These are phyloP conservation scores for Molorchus minor DNA, from an alignment of 2,888 invertebrate species.

Conservation along the genomic window DNA sequence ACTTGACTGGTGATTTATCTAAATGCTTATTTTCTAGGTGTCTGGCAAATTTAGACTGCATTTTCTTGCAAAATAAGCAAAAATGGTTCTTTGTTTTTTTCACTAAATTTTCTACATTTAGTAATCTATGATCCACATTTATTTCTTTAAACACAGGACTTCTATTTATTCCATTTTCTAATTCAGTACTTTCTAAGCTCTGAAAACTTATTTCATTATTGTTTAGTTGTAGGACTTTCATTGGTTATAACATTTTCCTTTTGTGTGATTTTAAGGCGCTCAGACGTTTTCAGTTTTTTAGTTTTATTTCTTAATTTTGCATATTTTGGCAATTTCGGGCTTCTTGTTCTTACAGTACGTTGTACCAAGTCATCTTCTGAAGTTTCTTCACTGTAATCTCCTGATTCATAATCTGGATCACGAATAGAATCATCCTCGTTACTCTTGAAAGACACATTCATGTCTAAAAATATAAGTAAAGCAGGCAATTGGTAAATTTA, in stretches of 20 bases:
- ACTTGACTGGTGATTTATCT: conserved; percentile 5
- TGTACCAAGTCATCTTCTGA: conserved; percentile 7
- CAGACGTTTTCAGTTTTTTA: background rate
- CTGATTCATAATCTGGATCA: conserved; percentile 8
- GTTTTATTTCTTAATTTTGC: conserved; percentile 5
- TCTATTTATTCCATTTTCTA: no score
- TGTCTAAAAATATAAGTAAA: conserved; percentile 2
- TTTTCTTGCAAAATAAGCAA: conserved; percentile 17
- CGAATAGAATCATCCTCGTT: background rate
- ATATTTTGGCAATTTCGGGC: background rate
- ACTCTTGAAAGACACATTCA: background rate
- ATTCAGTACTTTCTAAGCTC: no score
- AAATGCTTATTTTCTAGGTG: conserved; percentile 17
- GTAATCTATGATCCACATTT: conserved; percentile 8
- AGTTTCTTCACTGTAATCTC: conserved; percentile 1
- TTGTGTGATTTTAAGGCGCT: background rate
- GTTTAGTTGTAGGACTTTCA: background rate
- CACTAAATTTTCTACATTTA: background rate
- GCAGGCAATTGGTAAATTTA: no score
- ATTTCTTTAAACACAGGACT: background rate
- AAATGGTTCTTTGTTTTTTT: conserved; percentile 15
- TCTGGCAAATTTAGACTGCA: conserved; percentile 19
- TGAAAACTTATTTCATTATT: no score
- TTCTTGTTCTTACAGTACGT: background rate
- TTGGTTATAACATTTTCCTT: background rate